Conservation (phyloP, 2,113 vertebrate genomes). For the Pica pica region DNA sequence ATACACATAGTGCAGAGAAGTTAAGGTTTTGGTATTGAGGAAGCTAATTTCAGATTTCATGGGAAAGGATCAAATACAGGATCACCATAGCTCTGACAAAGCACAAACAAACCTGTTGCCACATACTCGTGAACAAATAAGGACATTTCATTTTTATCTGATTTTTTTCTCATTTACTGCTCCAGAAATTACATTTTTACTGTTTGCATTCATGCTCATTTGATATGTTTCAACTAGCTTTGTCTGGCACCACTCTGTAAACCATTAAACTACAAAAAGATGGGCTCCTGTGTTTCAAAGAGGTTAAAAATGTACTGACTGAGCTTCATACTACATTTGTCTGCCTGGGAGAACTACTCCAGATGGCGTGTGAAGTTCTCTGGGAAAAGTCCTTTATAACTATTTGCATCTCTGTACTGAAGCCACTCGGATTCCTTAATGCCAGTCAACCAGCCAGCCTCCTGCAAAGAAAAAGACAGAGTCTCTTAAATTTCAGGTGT, state of each 20-base stretch:
- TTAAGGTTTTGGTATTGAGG: conserved; percentile 73
- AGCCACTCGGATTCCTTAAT: conserved; percentile 89
- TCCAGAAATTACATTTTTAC: conserved; percentile 67
- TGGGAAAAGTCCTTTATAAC: conserved; percentile 91
- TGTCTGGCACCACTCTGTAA: conserved; percentile 63
- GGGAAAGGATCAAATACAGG: conserved; percentile 71
- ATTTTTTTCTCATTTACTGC: conserved; percentile 21
- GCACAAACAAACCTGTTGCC: conserved; percentile 74
- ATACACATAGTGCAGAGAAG: conserved; percentile 80
- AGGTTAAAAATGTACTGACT: conserved; percentile 56
- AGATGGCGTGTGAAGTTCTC: conserved; percentile 89
- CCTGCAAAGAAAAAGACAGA: conserved; percentile 75
- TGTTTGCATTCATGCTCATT: conserved; percentile 70
- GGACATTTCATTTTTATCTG: conserved; percentile 43
- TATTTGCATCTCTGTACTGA: conserved; percentile 70
- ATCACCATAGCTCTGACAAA: conserved; percentile 80
- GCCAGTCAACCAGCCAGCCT: conserved; percentile 95
- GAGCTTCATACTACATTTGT: neutral
- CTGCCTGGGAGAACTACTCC: conserved; percentile 68
- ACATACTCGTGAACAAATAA: conserved; percentile 69
- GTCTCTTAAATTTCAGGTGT: neutral
- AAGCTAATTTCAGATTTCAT: conserved; percentile 71
- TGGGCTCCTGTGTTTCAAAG: conserved; percentile 59
- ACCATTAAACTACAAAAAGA: conserved; percentile 55
- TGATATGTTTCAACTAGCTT: conserved; percentile 49